Percentiles rank a stretch among this genome's conserved stretches.
Conservation (phyloP, 2,888 invertebrate species). For the Noctuana brunneofusca region DNA sequence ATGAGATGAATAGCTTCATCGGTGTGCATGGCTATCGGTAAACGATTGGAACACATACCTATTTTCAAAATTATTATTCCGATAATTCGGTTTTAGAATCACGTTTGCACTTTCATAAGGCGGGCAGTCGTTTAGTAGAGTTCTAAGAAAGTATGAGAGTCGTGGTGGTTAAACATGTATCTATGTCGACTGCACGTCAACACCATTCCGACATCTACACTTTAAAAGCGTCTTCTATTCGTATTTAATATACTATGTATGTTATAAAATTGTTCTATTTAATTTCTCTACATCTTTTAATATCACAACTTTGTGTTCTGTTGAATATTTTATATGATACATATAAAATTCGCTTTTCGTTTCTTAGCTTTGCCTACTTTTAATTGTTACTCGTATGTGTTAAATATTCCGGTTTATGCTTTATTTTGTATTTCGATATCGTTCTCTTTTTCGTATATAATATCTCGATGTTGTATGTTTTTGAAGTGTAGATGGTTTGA, state of each 20-base stretch:
- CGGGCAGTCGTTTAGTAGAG: conserved; percentile 62
- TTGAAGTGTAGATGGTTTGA: conserved; percentile 36
- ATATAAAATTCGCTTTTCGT: conserved; percentile 21
- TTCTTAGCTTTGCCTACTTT: conserved; percentile 26
- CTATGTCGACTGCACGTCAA: conserved; percentile 68
- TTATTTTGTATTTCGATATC: conserved; percentile 28
- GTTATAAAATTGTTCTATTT: neutral
- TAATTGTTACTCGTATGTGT: neutral
- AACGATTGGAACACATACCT: conserved; percentile 51
- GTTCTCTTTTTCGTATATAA: conserved; percentile 28
- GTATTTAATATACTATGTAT: neutral
- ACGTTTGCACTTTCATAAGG: conserved; percentile 69
- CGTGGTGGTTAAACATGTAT: conserved; percentile 39
- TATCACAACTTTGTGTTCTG: neutral
- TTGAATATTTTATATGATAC: neutral
- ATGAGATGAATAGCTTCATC: conserved; percentile 62
- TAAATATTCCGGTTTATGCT: conserved; percentile 8
- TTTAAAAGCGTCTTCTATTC: conserved; percentile 57
- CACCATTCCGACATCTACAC: conserved; percentile 66
- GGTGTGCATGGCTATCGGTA: conserved; percentile 77
- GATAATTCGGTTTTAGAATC: conserved; percentile 53
- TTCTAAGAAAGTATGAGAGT: neutral
- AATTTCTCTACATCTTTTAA: neutral
- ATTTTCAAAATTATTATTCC: conserved; percentile 60
- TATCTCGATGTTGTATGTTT: conserved; percentile 35